Evolutionary conservation across 1,140 invertebrate genomes (phyloP), one percentile per base, ranked within the genome.

Genomic region (Chironomus tepperi): DNA sequence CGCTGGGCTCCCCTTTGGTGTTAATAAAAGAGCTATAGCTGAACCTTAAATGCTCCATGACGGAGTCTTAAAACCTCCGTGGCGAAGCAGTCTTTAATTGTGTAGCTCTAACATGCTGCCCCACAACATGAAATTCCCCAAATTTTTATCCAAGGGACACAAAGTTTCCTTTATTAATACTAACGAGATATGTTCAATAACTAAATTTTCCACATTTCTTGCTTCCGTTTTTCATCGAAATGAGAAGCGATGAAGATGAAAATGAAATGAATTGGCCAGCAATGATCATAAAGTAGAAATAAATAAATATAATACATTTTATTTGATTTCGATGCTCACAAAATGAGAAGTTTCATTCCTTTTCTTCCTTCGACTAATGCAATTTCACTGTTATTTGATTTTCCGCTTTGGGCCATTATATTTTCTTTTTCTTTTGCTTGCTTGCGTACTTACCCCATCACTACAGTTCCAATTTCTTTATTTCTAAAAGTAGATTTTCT

Each of bases 371-470:
- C 3, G 9, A 7, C 19, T 70, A 70, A 70, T 70, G 65, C 65
- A 70, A 70, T 70, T 70, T 70, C 65, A 70, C 16, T 70, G 65
- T 70, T 70, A 70, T 70, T 70, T 70, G 65, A 70, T 70, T 70
- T 70, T 70, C 47, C 19, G 65, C 65, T 21, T 70, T 19, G 19
- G 19, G 65, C 65, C 16, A 19, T 21, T 21, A 70, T 70, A 19
- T 19, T 70, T 18, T 70, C 16, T 70, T 70, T 70, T 21, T 19
- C 16, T 7, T n/a, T 34, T 34, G 24, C 24, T 34, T 34, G 24
- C 24, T 34, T 34, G 5, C 24, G 24, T 34, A 34, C 24, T 34
- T 34, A 34, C 65, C 16, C 18, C 65, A 70, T 70, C 19, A 21
- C 18, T 70, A 10, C 65, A 18, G 9, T 9, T 18, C 16, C 16